Evolutionary conservation across 2,113 vertebrate species (phyloP), one percentile per base, ranked within the genome.

Genomic region (Smithornis capensis): DNA sequence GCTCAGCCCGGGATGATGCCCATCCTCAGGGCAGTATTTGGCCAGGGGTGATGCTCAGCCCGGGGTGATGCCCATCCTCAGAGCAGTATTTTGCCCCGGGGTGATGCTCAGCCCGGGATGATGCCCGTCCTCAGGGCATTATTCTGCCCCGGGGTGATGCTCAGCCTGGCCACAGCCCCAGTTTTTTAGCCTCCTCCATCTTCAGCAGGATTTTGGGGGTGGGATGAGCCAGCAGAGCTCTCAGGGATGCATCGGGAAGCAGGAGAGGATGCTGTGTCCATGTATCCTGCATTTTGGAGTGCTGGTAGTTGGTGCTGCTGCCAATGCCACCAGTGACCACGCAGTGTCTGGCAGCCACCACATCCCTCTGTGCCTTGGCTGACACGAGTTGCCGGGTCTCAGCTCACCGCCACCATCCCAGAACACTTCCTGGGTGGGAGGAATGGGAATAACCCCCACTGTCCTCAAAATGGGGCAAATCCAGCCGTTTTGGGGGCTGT

Each of bases 321-420:
- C 6, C 6, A 2, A 4, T 7, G 73, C 29, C 18, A 10, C 4
- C 1, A 0, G 17, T 31, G 37, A 19, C 29, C 27, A 6, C 1
- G 0, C 3, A 1, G 50, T 19, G 16, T 14, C 18, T 1, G 0
- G n/a, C 5, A 15, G 17, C 31, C 11, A 0, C 9, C 9, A 0
- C 3, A 0, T 3, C 55, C n/a, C 21, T 28, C 45, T 19, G 6
- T 31, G 45, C 22, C 35, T 6, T 0, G 4, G n/a, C 19, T 12
- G 40, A 5, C 80, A 29, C 1, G 9, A 62, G 45, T 7, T 3
- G 6, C 55, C 84, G 11, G 44, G 16, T 24, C 83, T 64, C 65
- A 56, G 62, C 86, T 90, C 44, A 3, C 8, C n/a, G 0, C 37
- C 45, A 19, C 14, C 55, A 31, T 1, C 71, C 50, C 73, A 5